Base-by-base conservation (phyloP, 2,797 vertebrate species). In the Aythya fuligula region DNA sequence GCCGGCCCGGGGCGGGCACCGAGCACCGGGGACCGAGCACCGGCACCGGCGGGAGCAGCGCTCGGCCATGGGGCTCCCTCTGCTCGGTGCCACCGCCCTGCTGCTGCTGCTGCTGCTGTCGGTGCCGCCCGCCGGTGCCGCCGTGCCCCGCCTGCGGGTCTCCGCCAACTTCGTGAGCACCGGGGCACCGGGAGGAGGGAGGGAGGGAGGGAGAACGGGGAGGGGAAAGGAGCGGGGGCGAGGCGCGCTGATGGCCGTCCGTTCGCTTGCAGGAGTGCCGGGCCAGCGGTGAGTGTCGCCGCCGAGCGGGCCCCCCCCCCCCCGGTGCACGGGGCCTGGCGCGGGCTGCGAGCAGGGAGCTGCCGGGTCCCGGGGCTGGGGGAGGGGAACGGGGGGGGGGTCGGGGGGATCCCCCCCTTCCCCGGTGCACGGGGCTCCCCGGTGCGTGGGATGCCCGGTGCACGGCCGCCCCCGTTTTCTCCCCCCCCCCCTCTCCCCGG, bases 161-260 rank as follows among this genome's bases (percentile, higher is more conserved):
- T 90, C 64, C 83, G 83, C 95, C 83, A 94, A 94, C 86, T 96
- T 94, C 75, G 95, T 94, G 84, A 94, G 95, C 53, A 2, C 28
- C 7, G 82, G 38, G 72, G 15, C 5, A n/a, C 16, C 28, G 15
- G 24, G 51, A 2, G 16, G 25, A 18, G 34, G 22, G 11, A 53
- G 51, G 36, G 1, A 21, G 36, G 36, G 1, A 21, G 36, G 36
- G 36, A 36, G 36, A 36, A 13, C 14, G 24, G 9, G 28, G 22
- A 13, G 13, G 13, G 22, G 65, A 13, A 16, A 20, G 41, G 19
- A 13, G 17, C 45, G 45, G 45, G 45, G 45, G 20, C 45, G 6
- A 47, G 19, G 49, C 21, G 56, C 15, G 64, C 85, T 94, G 27
- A 95, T 17, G 6, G 6, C 32, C 25, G 19, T 93, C 4, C 81